Percentiles rank a stretch among this genome's conserved stretches.
Conservation (phyloP, 2,113 vertebrate species). For the Heptranchias perlo region DNA sequence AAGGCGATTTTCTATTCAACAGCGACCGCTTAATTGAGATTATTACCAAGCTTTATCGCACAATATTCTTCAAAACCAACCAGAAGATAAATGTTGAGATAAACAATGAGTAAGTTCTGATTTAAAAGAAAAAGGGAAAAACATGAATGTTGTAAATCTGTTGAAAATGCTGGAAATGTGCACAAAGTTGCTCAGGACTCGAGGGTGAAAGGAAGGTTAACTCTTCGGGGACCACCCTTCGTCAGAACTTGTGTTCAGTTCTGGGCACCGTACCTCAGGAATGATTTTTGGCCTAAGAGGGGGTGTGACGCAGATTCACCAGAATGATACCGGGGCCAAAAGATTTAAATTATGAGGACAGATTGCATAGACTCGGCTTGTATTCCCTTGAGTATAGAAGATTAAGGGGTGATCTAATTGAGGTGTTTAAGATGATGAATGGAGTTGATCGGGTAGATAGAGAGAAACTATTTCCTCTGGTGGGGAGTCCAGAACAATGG, state of each 20-base stretch:
- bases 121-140: background rate
- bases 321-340: no score
- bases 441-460: no score
- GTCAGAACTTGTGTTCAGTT: background rate
- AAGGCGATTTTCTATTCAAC: conserved; percentile 96
- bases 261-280: background rate
- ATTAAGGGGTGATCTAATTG: no score
- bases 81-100: conserved; percentile 85
- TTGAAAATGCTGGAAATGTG: background rate
- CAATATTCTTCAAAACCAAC: conserved; percentile 67
- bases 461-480: no score
- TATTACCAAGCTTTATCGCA: conserved; percentile 89
- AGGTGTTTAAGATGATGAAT: no score
- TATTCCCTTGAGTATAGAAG: no score
- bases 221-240: background rate
- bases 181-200: background rate
- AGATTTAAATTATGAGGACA: no score
- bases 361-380: no score
- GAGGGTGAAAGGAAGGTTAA: background rate
- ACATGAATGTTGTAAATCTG: background rate
- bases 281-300: no score
- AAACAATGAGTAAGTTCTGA: conserved; percentile 83
- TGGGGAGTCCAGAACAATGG: no score
- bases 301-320: no score
- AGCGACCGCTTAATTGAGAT: conserved; percentile 93